Evolutionary conservation across 2,888 invertebrate genomes (phyloP), one percentile per base, ranked within the genome.

Genomic region (Crematogaster levior): DNA sequence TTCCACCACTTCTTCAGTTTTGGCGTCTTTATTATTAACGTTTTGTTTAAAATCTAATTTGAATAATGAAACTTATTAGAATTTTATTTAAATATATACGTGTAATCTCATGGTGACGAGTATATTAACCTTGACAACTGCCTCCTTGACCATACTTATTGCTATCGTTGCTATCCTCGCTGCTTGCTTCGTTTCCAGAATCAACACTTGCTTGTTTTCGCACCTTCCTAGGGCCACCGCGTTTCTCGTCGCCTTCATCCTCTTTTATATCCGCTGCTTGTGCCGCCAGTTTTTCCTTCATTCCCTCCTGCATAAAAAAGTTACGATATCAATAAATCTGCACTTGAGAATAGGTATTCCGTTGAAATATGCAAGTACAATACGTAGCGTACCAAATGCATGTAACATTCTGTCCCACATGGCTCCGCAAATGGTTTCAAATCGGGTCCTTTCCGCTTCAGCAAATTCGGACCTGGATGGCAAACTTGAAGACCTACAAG

Each of bases 141-240:
- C 95, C 95, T 95, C 97, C 97, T 94, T 97, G 97, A 92, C 96
- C 97, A 90, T 95, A 96, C 82, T 97, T 96, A 93, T 97, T 97
- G 93, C 98, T 98, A 92, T 98, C 98, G 92, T 98, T 98, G 94
- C 98, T 98, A 92, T 98, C 98, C 93, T 98, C 98, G 0, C 98
- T 98, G 90, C 98, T 98, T 6, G 98, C 98, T 95, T 98, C 98
- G 94, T 98, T 98, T 86, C 98, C 98, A 53, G 98, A 98, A 95
- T 98, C 98, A 15, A 97, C 96, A 48, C 97, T 96, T 89, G 95
- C 96, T 94, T 95, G 96, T 94, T 96, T 96, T 40, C 95, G 95
- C 56, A 96, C 95, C 93, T 96, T 96, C 72, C 96, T 94, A 0
- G 96, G 95, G 80, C 94, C 94, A 40, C 93, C 93, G 90, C 93